Percentiles rank a stretch among this genome's conserved stretches.
Evolutionary conservation across 2,888 invertebrate species (phyloP).

Genomic region (Orthonevra nobilis): DNA sequence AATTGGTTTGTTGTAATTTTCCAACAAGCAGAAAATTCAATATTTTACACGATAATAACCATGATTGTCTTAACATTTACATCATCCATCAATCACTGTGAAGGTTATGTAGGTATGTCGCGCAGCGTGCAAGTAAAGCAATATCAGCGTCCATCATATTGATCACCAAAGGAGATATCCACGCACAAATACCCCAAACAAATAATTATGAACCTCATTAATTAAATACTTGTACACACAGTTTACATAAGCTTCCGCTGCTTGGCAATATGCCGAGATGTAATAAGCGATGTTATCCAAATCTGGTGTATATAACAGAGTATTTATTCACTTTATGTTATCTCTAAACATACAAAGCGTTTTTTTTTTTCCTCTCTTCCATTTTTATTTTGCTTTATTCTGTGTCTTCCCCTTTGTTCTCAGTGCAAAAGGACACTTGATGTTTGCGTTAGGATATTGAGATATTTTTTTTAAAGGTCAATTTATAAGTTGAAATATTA

Average conservation of each 20-base stretch:
- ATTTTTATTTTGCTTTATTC: no score
- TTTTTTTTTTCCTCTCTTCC: background rate
- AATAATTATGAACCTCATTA: slow-evolving; percentile 48
- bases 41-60: background rate
- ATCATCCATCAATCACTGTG: slow-evolving; percentile 3
- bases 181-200: background rate
- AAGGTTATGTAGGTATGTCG: background rate
- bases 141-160: slow-evolving; percentile 30
- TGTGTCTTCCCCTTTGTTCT: slow-evolving; percentile 12
- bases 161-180: slow-evolving; percentile 7
- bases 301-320: slow-evolving; percentile 43
- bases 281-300: slow-evolving; percentile 57
- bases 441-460: slow-evolving; percentile 28
- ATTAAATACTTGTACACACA: slow-evolving; percentile 49
- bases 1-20: no score
- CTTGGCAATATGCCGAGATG: slow-evolving; percentile 56
- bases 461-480: slow-evolving; percentile 37
- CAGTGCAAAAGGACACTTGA: slow-evolving; percentile 29
- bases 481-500: slow-evolving; percentile 33
- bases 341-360: slow-evolving; percentile 27
- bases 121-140: background rate
- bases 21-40: no score
- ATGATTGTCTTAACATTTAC: slow-evolving; percentile 2
- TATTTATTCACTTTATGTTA: slow-evolving; percentile 46
- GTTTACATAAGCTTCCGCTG: slow-evolving; percentile 45